Base-by-base conservation (phyloP, 1,140 invertebrate genomes). In the Chelonus insularis region DNA sequence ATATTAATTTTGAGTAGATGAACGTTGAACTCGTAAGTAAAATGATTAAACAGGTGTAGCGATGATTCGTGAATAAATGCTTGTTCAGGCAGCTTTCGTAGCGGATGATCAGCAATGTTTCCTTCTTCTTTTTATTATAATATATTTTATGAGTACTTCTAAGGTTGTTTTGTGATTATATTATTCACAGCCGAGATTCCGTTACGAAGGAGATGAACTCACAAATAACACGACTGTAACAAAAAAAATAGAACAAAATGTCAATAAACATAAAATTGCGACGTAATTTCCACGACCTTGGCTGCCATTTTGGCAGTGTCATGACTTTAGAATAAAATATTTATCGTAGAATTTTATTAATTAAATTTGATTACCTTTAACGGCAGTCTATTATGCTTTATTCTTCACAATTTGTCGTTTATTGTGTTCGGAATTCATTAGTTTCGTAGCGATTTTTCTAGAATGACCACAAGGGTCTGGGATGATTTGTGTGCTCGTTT, bases 391-490 rank as follows among this genome's bases (percentile, higher is more conserved):
- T 72, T 79, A 78, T 21, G 69, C 71, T 69, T 88, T 87, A 64
- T 75, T 76, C 65, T 84, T 83, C 3, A 74, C 72, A 57, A 83
- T 81, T 6, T 79, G 70, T 72, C 92, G 90, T 72, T 86, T 88
- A 72, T 95, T 94, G 58, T 87, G 86, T 78, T 94, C 89, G 1
- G 92, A 91, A 73, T 95, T 96, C 76, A 89, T 86, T 50, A 95
- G 78, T 80, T 95, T 95, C 5, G 89, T 92, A 1, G 89, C 79
- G 72, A 96, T 89, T 83, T 96, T 96, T 78, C 94, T 88, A 9
- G 90, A 91, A 86, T 96, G 93, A 65, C 94, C 94, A 66, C 86
- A 89, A 34, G 94, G 93, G 77, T 95, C 93, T 72, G 87, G n/a
- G 88, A 77, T 93, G 92, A 80, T 96, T 96, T 23, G 92, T 94